phyloP scores from a whole-genome alignment of 2,797 vertebrate genomes.

The Taenioides sp. region DNA sequence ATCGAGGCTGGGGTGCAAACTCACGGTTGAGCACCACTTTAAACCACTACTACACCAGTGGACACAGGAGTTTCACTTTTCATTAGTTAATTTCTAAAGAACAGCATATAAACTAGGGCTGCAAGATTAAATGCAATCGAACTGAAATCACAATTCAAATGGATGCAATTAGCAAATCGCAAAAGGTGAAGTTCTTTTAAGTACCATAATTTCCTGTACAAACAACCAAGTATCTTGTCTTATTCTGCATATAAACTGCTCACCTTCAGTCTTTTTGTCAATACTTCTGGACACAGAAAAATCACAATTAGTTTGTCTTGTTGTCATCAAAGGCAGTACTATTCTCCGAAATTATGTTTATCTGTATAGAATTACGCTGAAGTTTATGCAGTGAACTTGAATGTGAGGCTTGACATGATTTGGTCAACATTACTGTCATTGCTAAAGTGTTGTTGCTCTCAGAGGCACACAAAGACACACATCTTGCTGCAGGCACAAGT shows the following conservation, averaged over 20 bases:
- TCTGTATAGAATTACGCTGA: background rate
- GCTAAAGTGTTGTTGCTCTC: constrained; percentile 24
- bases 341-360: background rate
- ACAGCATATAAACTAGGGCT: background rate
- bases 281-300: too few relatives aligned
- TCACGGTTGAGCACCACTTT: too few relatives aligned
- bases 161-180: too few relatives aligned
- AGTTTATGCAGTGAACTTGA: background rate
- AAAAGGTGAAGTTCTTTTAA: too few relatives aligned
- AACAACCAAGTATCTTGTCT: too few relatives aligned
- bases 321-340: background rate
- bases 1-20: too few relatives aligned
- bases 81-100: background rate
- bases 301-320: too few relatives aligned
- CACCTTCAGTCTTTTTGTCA: background rate
- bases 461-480: constrained; percentile 37
- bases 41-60: too few relatives aligned
- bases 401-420: constrained; percentile 7
- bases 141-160: too few relatives aligned
- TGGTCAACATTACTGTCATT: constrained; percentile 24
- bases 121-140: too few relatives aligned
- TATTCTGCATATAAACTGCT: too few relatives aligned
- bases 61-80: background rate
- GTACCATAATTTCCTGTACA: too few relatives aligned
- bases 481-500: constrained; percentile 65